phyloP scores from a whole-genome alignment of 2,888 invertebrate genomes.

The Agrotis puta region DNA sequence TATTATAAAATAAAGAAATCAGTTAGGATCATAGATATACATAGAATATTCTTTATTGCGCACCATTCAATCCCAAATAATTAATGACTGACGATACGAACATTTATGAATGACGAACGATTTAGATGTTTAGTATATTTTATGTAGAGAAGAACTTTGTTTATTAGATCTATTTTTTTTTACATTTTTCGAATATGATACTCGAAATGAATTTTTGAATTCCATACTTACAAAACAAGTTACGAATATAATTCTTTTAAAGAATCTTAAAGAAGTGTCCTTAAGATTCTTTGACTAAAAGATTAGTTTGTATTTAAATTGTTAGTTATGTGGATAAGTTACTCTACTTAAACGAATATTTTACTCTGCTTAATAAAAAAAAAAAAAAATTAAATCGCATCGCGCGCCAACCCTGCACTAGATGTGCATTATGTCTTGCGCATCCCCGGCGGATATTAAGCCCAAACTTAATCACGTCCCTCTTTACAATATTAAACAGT shows the following conservation, averaged over 20 bases:
- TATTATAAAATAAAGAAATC: too few relatives aligned
- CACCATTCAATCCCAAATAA: too few relatives aligned
- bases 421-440: slow-evolving; percentile 86
- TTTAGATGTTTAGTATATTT: background rate
- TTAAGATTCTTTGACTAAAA: too few relatives aligned
- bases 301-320: too few relatives aligned
- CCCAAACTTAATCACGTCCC: slow-evolving; percentile 88
- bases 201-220: background rate
- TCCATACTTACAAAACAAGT: background rate
- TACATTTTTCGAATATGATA: background rate
- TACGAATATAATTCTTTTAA: too few relatives aligned
- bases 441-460: slow-evolving; percentile 87
- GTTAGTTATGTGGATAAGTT: too few relatives aligned
- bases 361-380: background rate
- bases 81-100: too few relatives aligned
- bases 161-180: background rate
- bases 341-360: background rate
- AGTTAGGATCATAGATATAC: background rate
- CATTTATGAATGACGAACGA: too few relatives aligned
- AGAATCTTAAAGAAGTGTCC: too few relatives aligned
- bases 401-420: slow-evolving; percentile 73
- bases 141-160: background rate
- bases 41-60: too few relatives aligned
- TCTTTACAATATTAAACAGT: slow-evolving; percentile 82
- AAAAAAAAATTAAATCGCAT: background rate